These are phyloP conservation scores for Oryzias celebensis DNA, from an alignment of 2,113 vertebrate genomes.

Conservation along the genomic window DNA sequence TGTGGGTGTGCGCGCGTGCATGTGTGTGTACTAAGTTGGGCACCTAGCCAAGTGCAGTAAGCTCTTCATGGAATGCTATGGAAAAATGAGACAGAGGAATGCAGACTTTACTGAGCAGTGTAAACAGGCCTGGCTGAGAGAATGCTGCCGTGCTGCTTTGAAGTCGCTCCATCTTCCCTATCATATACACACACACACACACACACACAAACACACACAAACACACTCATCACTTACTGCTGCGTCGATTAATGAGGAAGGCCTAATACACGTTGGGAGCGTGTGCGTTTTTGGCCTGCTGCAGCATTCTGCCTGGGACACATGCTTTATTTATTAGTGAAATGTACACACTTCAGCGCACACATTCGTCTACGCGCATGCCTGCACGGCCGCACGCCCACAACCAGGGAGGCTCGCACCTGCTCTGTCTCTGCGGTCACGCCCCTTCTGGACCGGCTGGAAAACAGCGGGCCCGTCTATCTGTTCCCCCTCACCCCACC, in stretches of 20 bases:
- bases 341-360: slow-evolving; percentile 38
- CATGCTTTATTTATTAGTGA: slow-evolving; percentile 49
- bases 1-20: background rate
- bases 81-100: slow-evolving; percentile 82
- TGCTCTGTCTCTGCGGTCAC: slow-evolving; percentile 41
- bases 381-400: slow-evolving; percentile 18
- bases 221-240: slow-evolving; percentile 24
- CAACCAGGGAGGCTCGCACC: slow-evolving; percentile 45
- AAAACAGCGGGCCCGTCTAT: slow-evolving; percentile 21
- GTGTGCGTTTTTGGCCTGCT: background rate
- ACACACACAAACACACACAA: slow-evolving; percentile 29
- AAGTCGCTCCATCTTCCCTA: slow-evolving; percentile 64
- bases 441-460: slow-evolving; percentile 30
- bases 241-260: slow-evolving; percentile 24
- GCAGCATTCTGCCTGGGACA: slow-evolving; percentile 22
- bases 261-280: slow-evolving; percentile 10
- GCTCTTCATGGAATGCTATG: slow-evolving; percentile 76
- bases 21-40: slow-evolving; percentile 49
- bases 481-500: slow-evolving; percentile 10
- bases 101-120: slow-evolving; percentile 77
- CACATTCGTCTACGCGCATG: slow-evolving; percentile 27
- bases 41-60: slow-evolving; percentile 65
- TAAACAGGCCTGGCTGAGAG: slow-evolving; percentile 76
- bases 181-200: slow-evolving; percentile 16
- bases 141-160: slow-evolving; percentile 75